Evolutionary conservation across 1,140 invertebrate genomes (phyloP), one percentile per base, ranked within the genome.

Genomic region (Propsilocerus akamusi): DNA sequence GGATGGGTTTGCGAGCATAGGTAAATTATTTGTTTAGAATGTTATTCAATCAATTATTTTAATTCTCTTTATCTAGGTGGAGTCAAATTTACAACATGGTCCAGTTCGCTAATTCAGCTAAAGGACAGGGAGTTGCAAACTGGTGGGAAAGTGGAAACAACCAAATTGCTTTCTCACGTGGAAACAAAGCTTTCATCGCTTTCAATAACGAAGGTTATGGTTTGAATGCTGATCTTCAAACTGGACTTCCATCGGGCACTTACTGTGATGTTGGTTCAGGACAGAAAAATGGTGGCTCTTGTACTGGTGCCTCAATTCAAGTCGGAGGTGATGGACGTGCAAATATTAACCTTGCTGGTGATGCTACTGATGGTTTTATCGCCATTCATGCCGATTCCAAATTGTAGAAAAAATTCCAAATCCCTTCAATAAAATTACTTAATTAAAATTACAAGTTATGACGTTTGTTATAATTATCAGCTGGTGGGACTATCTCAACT

Each of bases 201-300:
- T 70, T 82, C 50, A 81, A 80, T 53, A 48, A 46, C 17, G 69
- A 67, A 25, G 67, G 71, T 3, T 54, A 57, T 1, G 63, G 72
- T 52, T 49, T 80, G 2, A 68, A 65, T 7, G 46, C 54, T 49
- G 63, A 22, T 3, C 46, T 77, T 3, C 55, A 65, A 67, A 86
- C 81, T 1, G 78, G 78, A 32, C 62, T 92, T 3, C 74, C 83
- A 2, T 62, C 74, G 56, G 86, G 86, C 3, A 70, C 49, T 1
- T 91, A 91, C 59, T 90, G 86, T 63, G 86, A 92, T 57, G 70
- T 90, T 1, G 85, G 90, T 49, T 80, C 78, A n/a, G 87, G 87
- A 23, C 66, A 64, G 46, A 69, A 76, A 32, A 58, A 64, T 0
- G 66, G 73, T 49, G 76, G 72, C 14, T 52, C 56, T 1, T 87